Evolutionary conservation across 1,140 invertebrate species (phyloP), one percentile per base, ranked within the genome.

Genomic region (Drosophila kepulauana): DNA sequence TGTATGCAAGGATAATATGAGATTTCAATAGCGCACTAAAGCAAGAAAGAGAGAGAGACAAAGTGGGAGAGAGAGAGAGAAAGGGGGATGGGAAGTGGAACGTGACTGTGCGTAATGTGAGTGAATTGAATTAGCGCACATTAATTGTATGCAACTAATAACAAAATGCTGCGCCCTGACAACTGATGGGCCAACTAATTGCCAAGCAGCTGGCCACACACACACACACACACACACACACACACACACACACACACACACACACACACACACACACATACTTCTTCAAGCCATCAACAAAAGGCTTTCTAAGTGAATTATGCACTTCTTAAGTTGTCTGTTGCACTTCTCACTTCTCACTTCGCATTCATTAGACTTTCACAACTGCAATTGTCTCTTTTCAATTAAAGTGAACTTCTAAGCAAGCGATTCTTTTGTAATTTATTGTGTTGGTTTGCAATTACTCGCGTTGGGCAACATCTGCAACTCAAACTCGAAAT

Each of bases 131-230:
- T 64, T 64, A 52, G 49, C 35, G 20, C 49, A 49, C 54, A 66
- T 67, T 72, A 73, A 59, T 68, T 70, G 64, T 41, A 57, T 45
- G 28, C 20, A 28, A 13, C 20, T 54, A 52, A 46, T 35, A 45
- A 41, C 33, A 25, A 62, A 30, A 52, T 1, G 33, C 6, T 16
- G 38, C 63, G 5, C 11, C 38, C 35, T 51, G 33, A 57, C 52
- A 25, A 48, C 10, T 6, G 20, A 13, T 43, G 41, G 41, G 3
- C 41, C 41, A 43, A n/a, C 41, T 43, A 43, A 43, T 43, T 43
- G 11, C 5, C 41, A 43, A 41, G 38, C 38, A 41, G 38, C 38
- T 41, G 38, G 38, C n/a, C n/a, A n/a, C n/a, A n/a, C 10, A 20
- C 16, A 20, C 16, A 2, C 16, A 20, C 16, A 20, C 16, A 20